Conservation (phyloP, 2,888 invertebrate species). For the Drosophila cracens region DNA sequence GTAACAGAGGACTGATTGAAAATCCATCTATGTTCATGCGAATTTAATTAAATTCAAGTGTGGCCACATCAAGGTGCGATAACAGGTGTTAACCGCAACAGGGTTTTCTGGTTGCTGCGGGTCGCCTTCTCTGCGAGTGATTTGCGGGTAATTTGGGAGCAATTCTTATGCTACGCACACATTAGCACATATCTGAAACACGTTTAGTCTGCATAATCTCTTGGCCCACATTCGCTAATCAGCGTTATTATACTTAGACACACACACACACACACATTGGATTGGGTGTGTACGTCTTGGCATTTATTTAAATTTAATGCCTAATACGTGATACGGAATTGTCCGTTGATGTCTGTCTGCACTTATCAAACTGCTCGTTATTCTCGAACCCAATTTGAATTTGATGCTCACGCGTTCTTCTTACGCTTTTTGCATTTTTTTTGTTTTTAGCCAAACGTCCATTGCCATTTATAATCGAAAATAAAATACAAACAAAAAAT, state of each 20-base stretch:
- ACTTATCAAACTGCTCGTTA: conserved; percentile 32
- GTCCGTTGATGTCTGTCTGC: conserved; percentile 17
- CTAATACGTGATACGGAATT: conserved; percentile 47
- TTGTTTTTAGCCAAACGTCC: conserved; percentile 24
- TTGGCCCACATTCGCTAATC: conserved; percentile 66
- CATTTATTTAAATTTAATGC: conserved; percentile 53
- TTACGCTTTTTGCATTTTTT: conserved; percentile 6
- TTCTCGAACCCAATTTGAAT: conserved; percentile 16
- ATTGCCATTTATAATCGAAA: conserved; percentile 42
- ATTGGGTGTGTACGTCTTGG: conserved; percentile 20
- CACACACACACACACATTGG: conserved; percentile 2
- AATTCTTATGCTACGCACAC: conserved; percentile 50
- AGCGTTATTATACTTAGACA: conserved; percentile 49
- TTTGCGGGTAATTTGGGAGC: conserved; percentile 71
- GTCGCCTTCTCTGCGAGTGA: conserved; percentile 16
- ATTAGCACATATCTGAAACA: conserved; percentile 4
- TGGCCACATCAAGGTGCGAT: conserved; percentile 32
- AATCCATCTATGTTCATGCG: conserved; percentile 64
- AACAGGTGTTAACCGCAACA: conserved; percentile 8
- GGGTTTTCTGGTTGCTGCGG: conserved; percentile 22
- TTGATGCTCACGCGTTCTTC: conserved; percentile 3
- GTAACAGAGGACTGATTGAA: conserved; percentile 55
- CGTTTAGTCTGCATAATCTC: conserved; percentile 60
- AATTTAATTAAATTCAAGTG: conserved; percentile 66
- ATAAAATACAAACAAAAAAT: conserved; percentile 23